Conservation (phyloP, 2,113 vertebrate species). For the Callipepla californica region DNA sequence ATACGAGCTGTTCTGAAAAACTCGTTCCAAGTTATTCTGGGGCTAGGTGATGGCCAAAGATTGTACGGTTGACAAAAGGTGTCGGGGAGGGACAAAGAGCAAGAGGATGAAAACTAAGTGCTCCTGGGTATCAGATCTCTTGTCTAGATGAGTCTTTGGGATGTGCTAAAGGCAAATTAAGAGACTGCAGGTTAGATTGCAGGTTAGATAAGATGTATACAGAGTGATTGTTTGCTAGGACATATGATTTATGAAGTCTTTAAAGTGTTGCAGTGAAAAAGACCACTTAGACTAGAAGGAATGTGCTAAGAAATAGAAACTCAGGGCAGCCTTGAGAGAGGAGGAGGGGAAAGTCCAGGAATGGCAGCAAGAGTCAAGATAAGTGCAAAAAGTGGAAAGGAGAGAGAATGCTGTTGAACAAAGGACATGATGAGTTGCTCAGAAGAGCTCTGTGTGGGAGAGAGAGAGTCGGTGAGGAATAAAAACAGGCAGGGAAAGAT, state of each 20-base stretch:
- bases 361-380: not conserved
- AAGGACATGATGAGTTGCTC: not conserved
- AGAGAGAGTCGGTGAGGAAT: not conserved
- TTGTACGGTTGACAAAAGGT: not conserved
- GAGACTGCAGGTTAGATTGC: not conserved
- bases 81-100: not conserved
- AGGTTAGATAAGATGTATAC: not conserved
- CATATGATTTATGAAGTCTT: not conserved
- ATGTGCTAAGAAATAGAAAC: not conserved
- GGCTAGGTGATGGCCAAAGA: not conserved
- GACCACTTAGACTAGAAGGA: not conserved
- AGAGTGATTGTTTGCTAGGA: not conserved
- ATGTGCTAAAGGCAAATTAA: not conserved
- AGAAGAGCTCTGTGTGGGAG: not conserved
- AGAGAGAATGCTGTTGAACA: not conserved
- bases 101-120: not conserved
- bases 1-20: not conserved
- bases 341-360: not conserved
- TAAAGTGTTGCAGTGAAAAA: not conserved
- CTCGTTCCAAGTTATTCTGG: not conserved
- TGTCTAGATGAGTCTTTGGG: not conserved
- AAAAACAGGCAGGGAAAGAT: not conserved
- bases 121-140: not conserved
- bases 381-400: not conserved
- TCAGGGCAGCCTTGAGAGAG: not conserved